phyloP scores from a whole-genome alignment of 2,888 invertebrate species.

The Drosophila diplacantha region DNA sequence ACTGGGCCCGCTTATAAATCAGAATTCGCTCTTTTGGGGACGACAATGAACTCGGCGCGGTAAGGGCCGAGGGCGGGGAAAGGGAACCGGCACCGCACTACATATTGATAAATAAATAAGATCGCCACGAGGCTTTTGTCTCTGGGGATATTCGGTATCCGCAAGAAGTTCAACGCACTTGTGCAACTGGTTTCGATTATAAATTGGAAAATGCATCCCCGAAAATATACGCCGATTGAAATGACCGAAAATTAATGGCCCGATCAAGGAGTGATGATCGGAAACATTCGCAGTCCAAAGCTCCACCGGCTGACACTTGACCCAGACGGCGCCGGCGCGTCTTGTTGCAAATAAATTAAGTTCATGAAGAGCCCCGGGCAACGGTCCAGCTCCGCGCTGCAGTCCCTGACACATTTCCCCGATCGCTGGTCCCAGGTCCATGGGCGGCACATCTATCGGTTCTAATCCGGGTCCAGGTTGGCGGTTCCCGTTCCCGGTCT shows the following conservation, averaged over 20 bases:
- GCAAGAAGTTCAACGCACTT: constrained; percentile 64
- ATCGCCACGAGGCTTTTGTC: constrained; percentile 68
- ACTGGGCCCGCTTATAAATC: constrained; percentile 62
- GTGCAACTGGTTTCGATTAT: constrained; percentile 68
- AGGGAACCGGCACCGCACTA: constrained; percentile 46
- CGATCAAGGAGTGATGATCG: constrained; percentile 26
- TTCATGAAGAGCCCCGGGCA: constrained; percentile 58
- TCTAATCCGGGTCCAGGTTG: constrained; percentile 21
- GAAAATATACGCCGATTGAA: constrained; percentile 33
- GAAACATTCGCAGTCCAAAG: constrained; percentile 22
- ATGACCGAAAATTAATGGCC: constrained; percentile 35
- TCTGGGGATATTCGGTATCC: constrained; percentile 42
- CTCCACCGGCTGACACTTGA: constrained; percentile 58
- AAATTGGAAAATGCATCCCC: constrained; percentile 60
- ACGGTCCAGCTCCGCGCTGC: constrained; percentile 8
- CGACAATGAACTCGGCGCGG: constrained; percentile 60
- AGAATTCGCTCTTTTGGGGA: constrained; percentile 65
- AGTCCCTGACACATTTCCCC: constrained; percentile 29
- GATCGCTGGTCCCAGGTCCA: neutral
- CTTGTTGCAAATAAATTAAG: constrained; percentile 68
- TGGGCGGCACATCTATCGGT: constrained; percentile 40
- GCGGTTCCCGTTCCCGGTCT: constrained; percentile 7
- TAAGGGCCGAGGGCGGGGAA: neutral
- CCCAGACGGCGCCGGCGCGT: constrained; percentile 67
- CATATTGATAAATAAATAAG: constrained; percentile 74